phyloP scores from a whole-genome alignment of 1,140 invertebrate species.

The Mylabris phalerata region DNA sequence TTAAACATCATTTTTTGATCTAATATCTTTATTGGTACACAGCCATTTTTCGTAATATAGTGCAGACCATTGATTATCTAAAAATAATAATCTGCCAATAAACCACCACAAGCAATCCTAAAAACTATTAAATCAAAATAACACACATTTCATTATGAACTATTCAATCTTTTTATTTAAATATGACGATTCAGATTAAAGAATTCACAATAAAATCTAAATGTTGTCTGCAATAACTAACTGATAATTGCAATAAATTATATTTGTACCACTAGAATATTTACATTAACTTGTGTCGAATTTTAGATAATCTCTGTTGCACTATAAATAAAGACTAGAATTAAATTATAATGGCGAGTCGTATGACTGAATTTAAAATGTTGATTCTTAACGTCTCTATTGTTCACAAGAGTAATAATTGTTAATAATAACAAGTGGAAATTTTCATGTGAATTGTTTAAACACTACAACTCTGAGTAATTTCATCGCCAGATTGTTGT shows the following conservation, averaged over 20 bases:
- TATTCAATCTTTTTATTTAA: neutral
- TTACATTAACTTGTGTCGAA: too few species aligned
- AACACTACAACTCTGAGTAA: conserved; percentile 50
- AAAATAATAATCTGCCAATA: neutral
- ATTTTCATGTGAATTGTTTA: conserved; percentile 21
- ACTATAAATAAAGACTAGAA: conserved; percentile 16
- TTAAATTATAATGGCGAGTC: conserved; percentile 19
- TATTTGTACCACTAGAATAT: neutral
- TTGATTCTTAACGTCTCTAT: neutral
- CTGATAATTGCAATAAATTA: neutral
- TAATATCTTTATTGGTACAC: conserved; percentile 35
- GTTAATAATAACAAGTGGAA: conserved; percentile 1
- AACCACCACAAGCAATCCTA: conserved; percentile 26
- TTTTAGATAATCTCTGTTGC: neutral
- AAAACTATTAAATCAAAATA: conserved; percentile 22
- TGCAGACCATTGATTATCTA: conserved; percentile 7
- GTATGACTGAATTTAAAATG: conserved; percentile 14
- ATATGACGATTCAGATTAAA: too few species aligned
- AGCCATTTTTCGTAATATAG: conserved; percentile 24
- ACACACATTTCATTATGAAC: conserved; percentile 5
- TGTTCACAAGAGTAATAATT: neutral
- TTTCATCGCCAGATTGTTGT: conserved; percentile 47
- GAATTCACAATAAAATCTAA: neutral
- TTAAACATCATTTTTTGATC: neutral
- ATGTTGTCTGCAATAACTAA: neutral